Base-by-base conservation (phyloP, 2,888 invertebrate genomes). In the Clostera curtula region DNA sequence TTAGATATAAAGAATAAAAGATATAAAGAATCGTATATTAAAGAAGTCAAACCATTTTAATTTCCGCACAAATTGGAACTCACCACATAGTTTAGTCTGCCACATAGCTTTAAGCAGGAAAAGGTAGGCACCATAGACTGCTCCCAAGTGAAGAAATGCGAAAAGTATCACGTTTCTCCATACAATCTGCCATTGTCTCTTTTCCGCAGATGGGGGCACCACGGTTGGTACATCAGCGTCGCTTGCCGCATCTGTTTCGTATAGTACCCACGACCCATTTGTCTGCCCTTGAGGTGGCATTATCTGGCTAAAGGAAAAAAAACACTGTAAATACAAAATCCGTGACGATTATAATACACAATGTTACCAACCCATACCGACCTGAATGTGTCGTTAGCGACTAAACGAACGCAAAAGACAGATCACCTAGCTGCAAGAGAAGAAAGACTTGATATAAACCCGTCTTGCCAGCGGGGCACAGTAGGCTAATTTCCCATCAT, bases 81-180 rank as follows among this genome's bases (percentile, higher is more conserved):
- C 75, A 94, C 95, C 89, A 42, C 89, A 90, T 10, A 88, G 34
- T 18, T 85, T 64, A 0, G 94, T 94, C 13, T 63, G 59, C 73
- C 90, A 83, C 84, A 89, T 91, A 2, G 92, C 92, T 19, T 90
- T 88, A n/a, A 89, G 86, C 7, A 93, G 61, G 57, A 89, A 82
- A 3, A 93, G 77, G 62, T 90, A 93, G 0, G 88, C 63, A 15
- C 95, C 95, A 50, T 93, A 93, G 0, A 93, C 41, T 1, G 90
- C 91, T 1, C 88, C 89, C 17, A 86, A 14, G 56, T 95, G 95
- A 25, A 95, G 85, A 35, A 89, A 86, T 0, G 72, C 70, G 61
- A 95, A 93, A 2, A 92, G 76, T 1, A 89, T 74, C 10, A 95
- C 90, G 55, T 95, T 95, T 42, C 91, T 86, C 95, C 95, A 95